Evolutionary conservation across 64 coral and sea anemone species (phyloP), one percentile per base, ranked within the genome.

Genomic region (Exaiptasia diaphana): DNA sequence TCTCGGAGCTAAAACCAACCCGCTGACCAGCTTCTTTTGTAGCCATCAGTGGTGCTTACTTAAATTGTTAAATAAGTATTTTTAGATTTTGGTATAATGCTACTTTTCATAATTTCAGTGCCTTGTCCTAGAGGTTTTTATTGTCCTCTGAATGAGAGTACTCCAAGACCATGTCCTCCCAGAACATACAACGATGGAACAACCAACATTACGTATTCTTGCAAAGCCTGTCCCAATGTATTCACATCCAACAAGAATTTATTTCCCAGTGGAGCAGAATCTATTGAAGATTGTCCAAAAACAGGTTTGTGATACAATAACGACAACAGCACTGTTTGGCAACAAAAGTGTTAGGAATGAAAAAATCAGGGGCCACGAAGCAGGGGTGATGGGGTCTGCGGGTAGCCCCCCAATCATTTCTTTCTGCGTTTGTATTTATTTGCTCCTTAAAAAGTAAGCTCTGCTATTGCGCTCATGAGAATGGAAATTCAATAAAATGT

Each of bases 71-170:
- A n/a, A n/a, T n/a, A n/a, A n/a, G n/a, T n/a, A n/a, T n/a, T n/a
- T n/a, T n/a, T n/a, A n/a, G n/a, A n/a, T n/a, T n/a, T n/a, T n/a
- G n/a, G n/a, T n/a, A n/a, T n/a, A n/a, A n/a, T n/a, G n/a, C n/a
- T n/a, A 52, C 10, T 52, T 10, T 52, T n/a, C 49, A 10, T 12
- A 10, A n/a, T 58, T 40, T 60, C 49, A 78, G 75, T 27, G 30
- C 52, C 50, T 1, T 78, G 75, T 60, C 75, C 53, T 6, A 20
- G 48, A 37, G 75, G 75, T 3, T 78, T 57, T 60, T 78, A 33
- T 38, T 78, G 75, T 78, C 75, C 75, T 35, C 58, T 27, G 75
- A 28, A 39, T 18, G 34, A 38, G 22, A 60, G 42, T 23, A 60
- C 13, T 57, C 34, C 18, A 20, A 13, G 29, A 27, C 44, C 12